These are phyloP conservation scores for Cricetomys ansorgei DNA, from an alignment of 2,113 vertebrate species.

Conservation along the genomic window DNA sequence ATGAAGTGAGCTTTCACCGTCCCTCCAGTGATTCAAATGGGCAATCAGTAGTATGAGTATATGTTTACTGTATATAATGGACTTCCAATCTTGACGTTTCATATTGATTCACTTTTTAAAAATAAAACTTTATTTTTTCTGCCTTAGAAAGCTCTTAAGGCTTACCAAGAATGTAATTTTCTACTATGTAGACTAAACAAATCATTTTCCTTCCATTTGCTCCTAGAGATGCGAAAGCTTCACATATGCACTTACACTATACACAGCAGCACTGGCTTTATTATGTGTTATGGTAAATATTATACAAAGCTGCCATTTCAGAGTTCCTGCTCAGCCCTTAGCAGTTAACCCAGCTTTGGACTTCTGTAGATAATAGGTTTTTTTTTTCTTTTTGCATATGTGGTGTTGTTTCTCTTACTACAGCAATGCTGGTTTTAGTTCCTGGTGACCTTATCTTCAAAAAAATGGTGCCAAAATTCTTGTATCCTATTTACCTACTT, in stretches of 20 bases:
- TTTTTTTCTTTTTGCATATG: not conserved
- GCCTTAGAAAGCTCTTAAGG: slow-evolving; percentile 38
- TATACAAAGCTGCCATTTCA: not conserved
- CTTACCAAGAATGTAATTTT: slow-evolving; percentile 63
- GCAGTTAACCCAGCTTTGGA: slow-evolving; percentile 63
- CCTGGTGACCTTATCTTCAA: slow-evolving; percentile 63
- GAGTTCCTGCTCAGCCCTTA: slow-evolving; percentile 38
- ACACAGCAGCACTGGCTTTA: slow-evolving; percentile 1
- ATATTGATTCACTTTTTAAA: slow-evolving; percentile 49
- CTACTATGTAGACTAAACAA: slow-evolving; percentile 40
- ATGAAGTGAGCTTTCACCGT: slow-evolving; percentile 4
- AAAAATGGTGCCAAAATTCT: slow-evolving; percentile 66
- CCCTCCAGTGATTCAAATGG: not conserved
- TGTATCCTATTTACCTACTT: slow-evolving; percentile 70
- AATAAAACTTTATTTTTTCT: slow-evolving; percentile 27
- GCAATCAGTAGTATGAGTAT: not conserved
- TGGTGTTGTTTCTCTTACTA: slow-evolving; percentile 50
- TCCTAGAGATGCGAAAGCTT: slow-evolving; percentile 39
- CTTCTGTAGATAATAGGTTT: not conserved
- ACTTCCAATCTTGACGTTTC: slow-evolving; percentile 33
- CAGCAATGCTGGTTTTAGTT: slow-evolving; percentile 47
- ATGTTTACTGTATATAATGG: slow-evolving; percentile 10
- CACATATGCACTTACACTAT: not conserved
- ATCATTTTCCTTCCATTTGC: slow-evolving; percentile 60
- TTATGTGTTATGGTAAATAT: slow-evolving; percentile 40